Percentiles rank a stretch among this genome's conserved stretches.
Evolutionary conservation across 1,140 invertebrate species (phyloP).

Genomic region (Metaphire vulgaris): DNA sequence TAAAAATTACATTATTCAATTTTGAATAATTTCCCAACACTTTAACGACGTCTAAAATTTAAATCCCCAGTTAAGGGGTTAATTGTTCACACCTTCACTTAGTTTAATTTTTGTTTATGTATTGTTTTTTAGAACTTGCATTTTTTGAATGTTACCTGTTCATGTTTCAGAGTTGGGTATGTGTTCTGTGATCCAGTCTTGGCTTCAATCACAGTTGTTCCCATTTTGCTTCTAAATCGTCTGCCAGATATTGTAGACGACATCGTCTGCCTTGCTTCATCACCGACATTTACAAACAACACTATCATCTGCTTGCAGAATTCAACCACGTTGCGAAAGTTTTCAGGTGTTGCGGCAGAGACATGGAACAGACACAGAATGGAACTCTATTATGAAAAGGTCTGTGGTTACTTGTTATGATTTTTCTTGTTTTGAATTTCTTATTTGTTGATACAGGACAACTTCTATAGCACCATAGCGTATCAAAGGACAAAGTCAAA

Average conservation of each 20-base stretch:
- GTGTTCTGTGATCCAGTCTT: slow-evolving; percentile 28
- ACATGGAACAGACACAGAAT: not conserved
- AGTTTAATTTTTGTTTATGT: too few relatives aligned
- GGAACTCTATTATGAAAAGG: not conserved
- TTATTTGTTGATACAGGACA: too few relatives aligned
- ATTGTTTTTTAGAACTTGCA: too few relatives aligned
- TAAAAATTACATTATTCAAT: too few relatives aligned
- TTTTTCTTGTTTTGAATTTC: too few relatives aligned
- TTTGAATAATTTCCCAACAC: too few relatives aligned
- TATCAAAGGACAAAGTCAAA: too few relatives aligned
- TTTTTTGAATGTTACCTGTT: not conserved
- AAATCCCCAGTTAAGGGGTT: too few relatives aligned
- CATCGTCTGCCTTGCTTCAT: slow-evolving; percentile 8
- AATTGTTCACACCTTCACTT: too few relatives aligned
- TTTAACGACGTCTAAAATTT: too few relatives aligned
- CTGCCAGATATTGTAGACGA: slow-evolving; percentile 13
- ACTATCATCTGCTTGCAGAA: not conserved
- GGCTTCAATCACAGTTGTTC: slow-evolving; percentile 23
- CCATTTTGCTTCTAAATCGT: slow-evolving; percentile 24
- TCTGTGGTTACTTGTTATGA: not conserved
- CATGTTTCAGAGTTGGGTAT: slow-evolving; percentile 23
- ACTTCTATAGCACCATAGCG: too few relatives aligned
- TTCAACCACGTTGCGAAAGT: not conserved
- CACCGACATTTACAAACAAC: not conserved
- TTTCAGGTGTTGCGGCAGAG: not conserved